Evolutionary conservation across 2,113 vertebrate genomes (phyloP), one percentile per base, ranked within the genome.

Genomic region (Pelobates fuscus): DNA sequence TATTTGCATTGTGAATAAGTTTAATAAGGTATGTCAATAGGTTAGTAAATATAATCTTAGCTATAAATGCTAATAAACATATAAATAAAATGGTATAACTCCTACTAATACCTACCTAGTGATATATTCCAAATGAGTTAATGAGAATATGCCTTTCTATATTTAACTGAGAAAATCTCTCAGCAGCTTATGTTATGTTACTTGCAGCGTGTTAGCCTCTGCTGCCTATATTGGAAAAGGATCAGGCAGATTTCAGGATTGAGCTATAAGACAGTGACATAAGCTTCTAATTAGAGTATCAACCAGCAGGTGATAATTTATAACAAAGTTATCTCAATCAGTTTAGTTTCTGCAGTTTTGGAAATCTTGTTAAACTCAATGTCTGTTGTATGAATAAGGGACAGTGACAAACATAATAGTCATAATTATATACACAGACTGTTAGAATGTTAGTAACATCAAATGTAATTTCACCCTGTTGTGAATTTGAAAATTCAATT

Each of bases 261-360:
- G 46, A 57, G 54, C 26, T 67, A n/a, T 24, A 59, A 59, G 32
- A 75, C 17, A 32, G 46, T 75, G 72, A 60, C 64, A 76, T 76
- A 67, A 76, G 63, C 63, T 46, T 44, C 25, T 46, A 67, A 67
- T 67, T 76, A 67, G 29, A n/a, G 20, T 67, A 24, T 67, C 44
- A 46, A 49, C 54, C 64, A 67, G 72, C 54, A 60, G 72, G 72
- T 60, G 37, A 76, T 76, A 14, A 59, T 76, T 76, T 54, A 24
- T 29, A 58, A 76, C 32, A 74, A 67, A 67, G 37, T 57, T 74
- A 26, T 57, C 29, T 59, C 12, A 30, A 20, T 11, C 55, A 23
- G 43, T 75, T 46, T 67, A 58, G 2, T 29, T 59, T 65, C 32
- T 54, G 30, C 24, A 59, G 25, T 32, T 23, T 11, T 18, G 37